A percentile compares a stretch with the other conserved stretches of the same genome.
phyloP scores from a whole-genome alignment of 2,113 vertebrate genomes.

The Spea multiplicata region DNA sequence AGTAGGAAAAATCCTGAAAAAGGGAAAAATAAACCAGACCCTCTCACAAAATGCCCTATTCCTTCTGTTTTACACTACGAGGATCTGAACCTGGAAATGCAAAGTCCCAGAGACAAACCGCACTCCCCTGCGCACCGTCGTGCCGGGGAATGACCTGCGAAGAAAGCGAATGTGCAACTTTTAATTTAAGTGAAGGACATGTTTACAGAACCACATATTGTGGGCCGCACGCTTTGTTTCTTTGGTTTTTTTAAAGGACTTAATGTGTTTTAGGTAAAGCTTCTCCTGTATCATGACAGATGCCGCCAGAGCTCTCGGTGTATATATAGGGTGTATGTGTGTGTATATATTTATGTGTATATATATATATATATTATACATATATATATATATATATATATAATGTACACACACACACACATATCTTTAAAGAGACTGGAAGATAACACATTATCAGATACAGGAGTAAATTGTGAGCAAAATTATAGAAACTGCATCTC shows the following conservation, averaged over 20 bases:
- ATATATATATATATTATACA: slow-evolving; percentile 13
- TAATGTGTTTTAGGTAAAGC: slow-evolving; percentile 49
- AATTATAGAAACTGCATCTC: slow-evolving; percentile 22
- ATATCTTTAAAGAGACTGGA: neutral
- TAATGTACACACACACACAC: neutral
- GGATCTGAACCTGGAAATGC: neutral
- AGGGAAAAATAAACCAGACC: neutral
- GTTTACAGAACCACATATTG: slow-evolving; percentile 63
- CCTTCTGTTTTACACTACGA: neutral
- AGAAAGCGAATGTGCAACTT: slow-evolving; percentile 33
- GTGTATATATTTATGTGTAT: slow-evolving; percentile 10
- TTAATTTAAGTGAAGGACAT: slow-evolving; percentile 57
- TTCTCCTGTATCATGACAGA: slow-evolving; percentile 43
- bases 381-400: neutral
- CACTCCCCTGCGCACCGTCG: neutral
- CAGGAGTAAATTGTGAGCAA: slow-evolving; percentile 30
- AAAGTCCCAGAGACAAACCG: neutral
- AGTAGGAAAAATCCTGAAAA: neutral
- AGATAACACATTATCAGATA: neutral
- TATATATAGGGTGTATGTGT: neutral
- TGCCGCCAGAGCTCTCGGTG: slow-evolving; percentile 34
- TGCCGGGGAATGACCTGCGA: slow-evolving; percentile 27
- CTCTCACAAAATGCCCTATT: neutral
- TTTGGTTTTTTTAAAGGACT: slow-evolving; percentile 47
- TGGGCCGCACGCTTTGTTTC: slow-evolving; percentile 51